Conservation (phyloP, 2,113 vertebrate genomes). For the Sturnira hondurensis region DNA sequence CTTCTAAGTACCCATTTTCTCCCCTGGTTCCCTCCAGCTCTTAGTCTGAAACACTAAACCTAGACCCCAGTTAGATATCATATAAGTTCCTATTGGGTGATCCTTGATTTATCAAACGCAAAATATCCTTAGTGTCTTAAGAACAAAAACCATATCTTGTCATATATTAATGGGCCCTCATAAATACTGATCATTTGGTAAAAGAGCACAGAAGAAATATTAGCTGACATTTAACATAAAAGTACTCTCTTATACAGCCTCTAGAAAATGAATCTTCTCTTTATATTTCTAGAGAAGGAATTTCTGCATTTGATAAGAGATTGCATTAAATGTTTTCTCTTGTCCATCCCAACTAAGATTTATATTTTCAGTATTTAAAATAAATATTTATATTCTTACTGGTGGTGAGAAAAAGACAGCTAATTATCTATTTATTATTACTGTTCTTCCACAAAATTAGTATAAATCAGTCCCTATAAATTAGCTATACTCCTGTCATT, state of each 20-base stretch:
- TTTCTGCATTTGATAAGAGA: not conserved
- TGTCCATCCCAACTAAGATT: not conserved
- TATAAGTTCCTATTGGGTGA: not conserved
- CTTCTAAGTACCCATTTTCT: not conserved
- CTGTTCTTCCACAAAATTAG: not conserved
- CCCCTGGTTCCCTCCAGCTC: not conserved
- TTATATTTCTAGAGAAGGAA: slow-evolving; percentile 18
- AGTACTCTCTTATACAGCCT: not conserved
- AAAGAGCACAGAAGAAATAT: slow-evolving; percentile 34
- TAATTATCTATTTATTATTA: slow-evolving; percentile 21
- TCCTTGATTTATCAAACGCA: not conserved
- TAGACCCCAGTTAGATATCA: not conserved
- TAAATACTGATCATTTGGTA: not conserved
- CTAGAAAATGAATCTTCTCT: slow-evolving; percentile 23
- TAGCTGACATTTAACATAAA: not conserved
- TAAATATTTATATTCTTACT: slow-evolving; percentile 25
- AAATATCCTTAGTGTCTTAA: slow-evolving; percentile 26
- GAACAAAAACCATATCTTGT: not conserved
- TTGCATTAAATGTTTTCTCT: slow-evolving; percentile 8
- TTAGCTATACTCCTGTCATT: not conserved
- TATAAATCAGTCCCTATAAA: slow-evolving; percentile 8
- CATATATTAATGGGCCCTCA: not conserved
- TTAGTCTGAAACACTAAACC: slow-evolving; percentile 3
- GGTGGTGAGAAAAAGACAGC: not conserved
- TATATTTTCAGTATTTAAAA: not conserved